Evolutionary conservation across 2,888 invertebrate species (phyloP).

Genomic region (Acronicta aceris): DNA sequence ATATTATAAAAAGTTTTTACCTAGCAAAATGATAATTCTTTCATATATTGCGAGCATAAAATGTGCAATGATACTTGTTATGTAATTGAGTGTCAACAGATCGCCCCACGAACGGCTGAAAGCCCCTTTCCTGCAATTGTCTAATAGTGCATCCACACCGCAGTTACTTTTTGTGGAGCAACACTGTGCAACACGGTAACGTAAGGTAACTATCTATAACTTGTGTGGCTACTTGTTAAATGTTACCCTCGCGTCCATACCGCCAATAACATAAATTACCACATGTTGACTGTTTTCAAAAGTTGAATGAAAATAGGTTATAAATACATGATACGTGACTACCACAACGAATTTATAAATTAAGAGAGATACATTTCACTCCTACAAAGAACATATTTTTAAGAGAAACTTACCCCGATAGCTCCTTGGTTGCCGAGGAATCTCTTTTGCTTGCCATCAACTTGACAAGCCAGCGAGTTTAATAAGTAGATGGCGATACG

Average conservation of each 20-base stretch:
- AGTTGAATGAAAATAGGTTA: constrained; percentile 21
- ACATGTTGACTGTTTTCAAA: too few species aligned
- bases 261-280: too few species aligned
- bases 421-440: constrained; percentile 97
- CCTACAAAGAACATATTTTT: not conserved
- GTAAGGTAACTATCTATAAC: too few species aligned
- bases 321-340: not conserved
- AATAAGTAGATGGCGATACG: constrained; percentile 98
- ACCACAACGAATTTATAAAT: too few species aligned
- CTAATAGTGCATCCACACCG: too few species aligned
- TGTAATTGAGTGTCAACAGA: constrained; percentile 5
- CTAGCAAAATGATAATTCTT: not conserved
- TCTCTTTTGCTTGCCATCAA: constrained; percentile 97
- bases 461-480: constrained; percentile 98
- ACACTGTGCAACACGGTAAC: too few species aligned
- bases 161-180: too few species aligned
- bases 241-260: too few species aligned
- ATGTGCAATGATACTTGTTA: constrained; percentile 1
- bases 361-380: constrained; percentile 2
- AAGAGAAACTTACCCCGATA: constrained; percentile 90
- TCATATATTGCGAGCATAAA: not conserved
- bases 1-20: not conserved
- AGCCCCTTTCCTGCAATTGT: constrained; percentile 37
- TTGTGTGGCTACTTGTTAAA: too few species aligned
- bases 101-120: not conserved